Evolutionary conservation across 2,113 vertebrate species (phyloP), one percentile per base, ranked within the genome.

Genomic region (Eira barbara): DNA sequence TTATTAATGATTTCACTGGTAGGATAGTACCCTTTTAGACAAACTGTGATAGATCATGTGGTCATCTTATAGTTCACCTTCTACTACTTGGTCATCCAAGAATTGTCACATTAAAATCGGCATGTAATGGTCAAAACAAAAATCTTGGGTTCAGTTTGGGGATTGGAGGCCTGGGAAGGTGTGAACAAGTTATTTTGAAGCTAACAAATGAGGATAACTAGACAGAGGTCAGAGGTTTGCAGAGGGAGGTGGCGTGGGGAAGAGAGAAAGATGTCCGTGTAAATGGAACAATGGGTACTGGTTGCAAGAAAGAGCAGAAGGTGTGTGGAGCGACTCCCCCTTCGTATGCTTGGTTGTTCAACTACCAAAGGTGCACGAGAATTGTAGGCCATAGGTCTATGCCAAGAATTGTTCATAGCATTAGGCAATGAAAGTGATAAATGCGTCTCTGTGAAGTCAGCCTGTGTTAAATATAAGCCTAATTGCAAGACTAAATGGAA

Each of bases 401-500:
- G 42, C 78, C 12, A 9, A 65, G 87, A 95, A 90, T 80, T 98
- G 97, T 95, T 97, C 81, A 92, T 94, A 98, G 95, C 45, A 97
- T 95, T 96, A 47, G 76, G 47, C 80, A 12, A 92, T 98, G 97
- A 98, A 98, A 98, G 97, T 98, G 98, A 98, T 80, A 96, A 94
- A 98, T 97, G 93, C 97, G 84, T 55, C 97, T 98, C 3, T 94
- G 79, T 86, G 92, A 95, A 98, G 94, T 11, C 69, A 98, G 90
- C 97, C 93, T 98, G 95, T 96, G 89, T 98, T 98, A 97, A 98
- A 59, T 90, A 55, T 83, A 97, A 98, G 96, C 98, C 73, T 98
- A 98, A 98, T 91, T 91, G 74, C 36, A 83, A 96, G 63, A 87
- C 95, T 97, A 96, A 98, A 92, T 83, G 69, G 63, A 95, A 13